phyloP scores from a whole-genome alignment of 2,888 invertebrate species.

The Yponomeuta malinellus region DNA sequence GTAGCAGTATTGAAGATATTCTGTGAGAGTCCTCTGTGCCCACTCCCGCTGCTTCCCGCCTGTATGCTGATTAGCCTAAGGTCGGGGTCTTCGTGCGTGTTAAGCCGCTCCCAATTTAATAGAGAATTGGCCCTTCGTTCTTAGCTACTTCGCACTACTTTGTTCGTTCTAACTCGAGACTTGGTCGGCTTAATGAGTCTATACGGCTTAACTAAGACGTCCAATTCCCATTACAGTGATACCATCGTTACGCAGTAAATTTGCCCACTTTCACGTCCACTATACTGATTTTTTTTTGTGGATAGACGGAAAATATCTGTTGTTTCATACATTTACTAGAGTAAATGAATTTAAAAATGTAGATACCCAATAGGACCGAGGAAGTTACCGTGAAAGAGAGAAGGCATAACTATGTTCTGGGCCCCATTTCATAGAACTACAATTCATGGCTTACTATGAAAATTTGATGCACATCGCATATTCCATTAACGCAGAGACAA shows the following conservation, averaged over 20 bases:
- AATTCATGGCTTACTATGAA: no score
- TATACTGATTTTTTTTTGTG: background rate
- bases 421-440: no score
- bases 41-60: background rate
- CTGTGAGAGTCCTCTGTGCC: background rate
- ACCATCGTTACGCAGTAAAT: background rate
- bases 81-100: background rate
- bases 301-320: background rate
- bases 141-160: background rate
- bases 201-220: background rate
- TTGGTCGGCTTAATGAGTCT: background rate
- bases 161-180: background rate
- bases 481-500: no score
- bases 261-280: background rate
- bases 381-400: no score
- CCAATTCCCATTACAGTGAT: background rate
- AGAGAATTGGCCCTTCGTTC: background rate
- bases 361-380: no score
- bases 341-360: no score
- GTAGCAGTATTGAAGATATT: no score
- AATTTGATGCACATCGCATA: no score
- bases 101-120: background rate
- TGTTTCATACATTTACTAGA: no score
- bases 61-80: slow-evolving; percentile 1
- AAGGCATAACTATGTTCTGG: no score